Evolutionary conservation across 1,140 invertebrate genomes (phyloP).

Genomic region (Nasonia vitripennis): DNA sequence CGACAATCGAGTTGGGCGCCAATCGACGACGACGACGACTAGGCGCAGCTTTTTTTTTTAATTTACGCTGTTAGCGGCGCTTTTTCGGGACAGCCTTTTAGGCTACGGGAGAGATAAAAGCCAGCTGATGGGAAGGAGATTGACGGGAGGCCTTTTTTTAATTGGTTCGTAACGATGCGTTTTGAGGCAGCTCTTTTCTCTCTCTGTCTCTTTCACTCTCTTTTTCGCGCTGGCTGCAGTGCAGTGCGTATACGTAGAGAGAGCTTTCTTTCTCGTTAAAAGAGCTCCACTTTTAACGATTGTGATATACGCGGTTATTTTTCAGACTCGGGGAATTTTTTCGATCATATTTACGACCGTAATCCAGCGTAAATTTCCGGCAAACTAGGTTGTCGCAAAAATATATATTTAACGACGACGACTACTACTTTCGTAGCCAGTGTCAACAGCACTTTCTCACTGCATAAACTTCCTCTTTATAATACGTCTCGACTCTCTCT

Average conservation of each 20-base stretch:
- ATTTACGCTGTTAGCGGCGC: slow-evolving; percentile 11
- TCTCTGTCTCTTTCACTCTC: no score
- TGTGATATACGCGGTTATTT: not conserved
- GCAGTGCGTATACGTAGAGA: no score
- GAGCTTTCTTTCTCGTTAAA: slow-evolving; percentile 1
- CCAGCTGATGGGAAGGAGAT: slow-evolving; percentile 26
- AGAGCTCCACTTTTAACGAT: not conserved
- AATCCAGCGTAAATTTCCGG: not conserved
- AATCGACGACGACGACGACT: slow-evolving; percentile 11
- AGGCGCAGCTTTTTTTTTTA: slow-evolving; percentile 16
- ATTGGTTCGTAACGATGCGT: slow-evolving; percentile 18
- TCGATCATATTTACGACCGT: not conserved
- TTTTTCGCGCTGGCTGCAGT: no score
- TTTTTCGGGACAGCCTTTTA: slow-evolving; percentile 3
- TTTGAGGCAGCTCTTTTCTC: not conserved
- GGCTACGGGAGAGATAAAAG: not conserved
- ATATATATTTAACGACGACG: not conserved
- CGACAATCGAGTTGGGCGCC: slow-evolving; percentile 43
- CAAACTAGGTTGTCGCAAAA: not conserved
- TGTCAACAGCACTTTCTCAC: not conserved
- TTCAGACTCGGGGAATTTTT: not conserved
- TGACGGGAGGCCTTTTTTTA: slow-evolving; percentile 13
- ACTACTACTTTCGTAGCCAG: not conserved
- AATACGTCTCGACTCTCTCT: not conserved
- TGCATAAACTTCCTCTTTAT: not conserved